phyloP scores from a whole-genome alignment of 2,113 vertebrate species.

The Isurus oxyrinchus region DNA sequence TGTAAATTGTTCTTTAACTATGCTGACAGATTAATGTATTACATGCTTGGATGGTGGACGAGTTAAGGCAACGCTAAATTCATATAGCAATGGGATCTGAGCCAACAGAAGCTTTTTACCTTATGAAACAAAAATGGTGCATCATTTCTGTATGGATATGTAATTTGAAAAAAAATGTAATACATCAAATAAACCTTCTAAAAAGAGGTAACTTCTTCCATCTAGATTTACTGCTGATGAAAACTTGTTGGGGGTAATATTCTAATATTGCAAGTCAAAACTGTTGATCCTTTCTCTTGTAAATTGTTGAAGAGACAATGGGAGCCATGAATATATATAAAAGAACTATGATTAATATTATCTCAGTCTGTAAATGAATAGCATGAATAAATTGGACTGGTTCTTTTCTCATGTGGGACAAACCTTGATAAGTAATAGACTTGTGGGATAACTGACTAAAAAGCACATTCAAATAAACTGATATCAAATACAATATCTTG shows the following conservation, averaged over 20 bases:
- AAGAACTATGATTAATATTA: background rate
- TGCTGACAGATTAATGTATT: background rate
- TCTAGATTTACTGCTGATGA: background rate
- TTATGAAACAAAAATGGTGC: background rate
- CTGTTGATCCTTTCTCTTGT: background rate
- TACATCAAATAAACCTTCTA: background rate
- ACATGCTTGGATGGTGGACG: background rate
- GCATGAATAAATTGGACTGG: background rate
- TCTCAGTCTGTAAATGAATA: background rate
- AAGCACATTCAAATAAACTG: background rate
- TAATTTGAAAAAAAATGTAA: background rate
- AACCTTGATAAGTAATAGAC: background rate
- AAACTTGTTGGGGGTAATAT: background rate
- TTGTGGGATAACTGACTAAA: background rate
- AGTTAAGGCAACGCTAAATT: background rate
- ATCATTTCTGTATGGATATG: background rate
- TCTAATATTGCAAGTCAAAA: background rate
- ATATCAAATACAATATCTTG: background rate
- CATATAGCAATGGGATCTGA: background rate
- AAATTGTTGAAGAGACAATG: background rate
- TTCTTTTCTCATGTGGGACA: background rate
- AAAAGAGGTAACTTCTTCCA: background rate
- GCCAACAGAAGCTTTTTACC: background rate
- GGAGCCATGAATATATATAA: background rate
- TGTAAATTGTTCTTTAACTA: background rate